phyloP scores from a whole-genome alignment of 2,797 vertebrate species.

The Lepus oiostolus region DNA sequence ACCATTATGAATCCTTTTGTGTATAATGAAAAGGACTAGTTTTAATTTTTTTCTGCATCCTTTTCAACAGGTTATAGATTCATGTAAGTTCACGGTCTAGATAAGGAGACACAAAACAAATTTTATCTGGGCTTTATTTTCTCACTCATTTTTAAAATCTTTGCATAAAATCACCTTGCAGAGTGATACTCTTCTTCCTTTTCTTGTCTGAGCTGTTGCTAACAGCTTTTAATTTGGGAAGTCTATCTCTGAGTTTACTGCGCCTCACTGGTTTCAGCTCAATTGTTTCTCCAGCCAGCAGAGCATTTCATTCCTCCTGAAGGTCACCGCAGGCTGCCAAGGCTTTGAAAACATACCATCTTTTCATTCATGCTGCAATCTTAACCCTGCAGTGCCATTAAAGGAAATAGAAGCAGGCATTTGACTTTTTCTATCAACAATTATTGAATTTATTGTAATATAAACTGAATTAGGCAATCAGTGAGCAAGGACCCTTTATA shows the following conservation, averaged over 20 bases:
- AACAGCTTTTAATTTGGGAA: constrained; percentile 89
- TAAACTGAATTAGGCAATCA: constrained; percentile 83
- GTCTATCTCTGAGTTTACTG: constrained; percentile 88
- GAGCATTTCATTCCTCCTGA: constrained; percentile 91
- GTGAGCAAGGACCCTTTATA: constrained; percentile 68
- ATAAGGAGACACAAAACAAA: not conserved
- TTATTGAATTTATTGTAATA: constrained; percentile 86
- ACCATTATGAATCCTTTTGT: constrained; percentile 77
- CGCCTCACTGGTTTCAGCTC: constrained; percentile 88
- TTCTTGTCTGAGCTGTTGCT: constrained; percentile 83
- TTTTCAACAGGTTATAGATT: constrained; percentile 85
- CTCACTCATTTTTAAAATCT: constrained; percentile 64
- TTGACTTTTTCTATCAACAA: constrained; percentile 84
- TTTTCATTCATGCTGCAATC: constrained; percentile 87
- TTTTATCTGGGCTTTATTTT: constrained; percentile 64
- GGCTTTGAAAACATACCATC: constrained; percentile 86
- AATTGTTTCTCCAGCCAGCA: constrained; percentile 87
- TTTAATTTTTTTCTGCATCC: constrained; percentile 83
- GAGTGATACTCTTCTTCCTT: constrained; percentile 67
- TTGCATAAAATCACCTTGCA: constrained; percentile 81
- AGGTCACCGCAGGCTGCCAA: constrained; percentile 90
- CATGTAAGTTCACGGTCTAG: constrained; percentile 6
- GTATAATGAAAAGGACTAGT: constrained; percentile 80
- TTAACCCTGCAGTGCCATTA: constrained; percentile 87
- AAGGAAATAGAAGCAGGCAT: constrained; percentile 86